A percentile compares a stretch with the other conserved stretches of the same genome.
These are phyloP conservation scores for Tetragonula carbonaria DNA, from an alignment of 2,888 invertebrate species.

Conservation along the genomic window DNA sequence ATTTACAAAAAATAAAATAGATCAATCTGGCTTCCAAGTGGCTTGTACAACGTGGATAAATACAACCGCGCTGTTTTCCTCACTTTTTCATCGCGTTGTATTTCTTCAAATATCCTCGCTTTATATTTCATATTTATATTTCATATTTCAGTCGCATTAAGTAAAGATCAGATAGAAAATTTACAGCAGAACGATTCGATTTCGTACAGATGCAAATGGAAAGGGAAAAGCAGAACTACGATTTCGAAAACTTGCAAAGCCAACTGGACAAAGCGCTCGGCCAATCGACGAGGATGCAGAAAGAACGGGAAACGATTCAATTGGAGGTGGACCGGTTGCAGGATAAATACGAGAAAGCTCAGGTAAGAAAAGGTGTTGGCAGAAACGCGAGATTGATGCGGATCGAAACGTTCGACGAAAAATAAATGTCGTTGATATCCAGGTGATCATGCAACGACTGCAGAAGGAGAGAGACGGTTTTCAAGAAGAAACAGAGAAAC, in stretches of 20 bases:
- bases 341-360: conserved; percentile 95
- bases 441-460: conserved; percentile 90
- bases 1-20: not conserved
- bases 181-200: not conserved
- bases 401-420: not conserved
- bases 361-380: conserved; percentile 85
- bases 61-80: too few species aligned
- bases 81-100: too few species aligned
- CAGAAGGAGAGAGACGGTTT: conserved; percentile 95
- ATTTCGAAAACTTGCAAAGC: conserved; percentile 95
- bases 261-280: conserved; percentile 96
- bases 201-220: conserved; percentile 91
- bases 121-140: too few species aligned
- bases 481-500: conserved; percentile 91
- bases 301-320: conserved; percentile 94
- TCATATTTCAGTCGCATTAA: too few species aligned
- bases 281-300: conserved; percentile 94
- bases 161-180: not conserved
- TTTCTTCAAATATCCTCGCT: too few species aligned
- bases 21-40: not conserved
- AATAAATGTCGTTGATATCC: not conserved
- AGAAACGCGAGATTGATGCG: not conserved
- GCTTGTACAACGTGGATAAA: not conserved
- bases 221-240: conserved; percentile 95
- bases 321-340: conserved; percentile 93